Evolutionary conservation across 2,797 vertebrate species (phyloP).

Genomic region (Danio choprae): DNA sequence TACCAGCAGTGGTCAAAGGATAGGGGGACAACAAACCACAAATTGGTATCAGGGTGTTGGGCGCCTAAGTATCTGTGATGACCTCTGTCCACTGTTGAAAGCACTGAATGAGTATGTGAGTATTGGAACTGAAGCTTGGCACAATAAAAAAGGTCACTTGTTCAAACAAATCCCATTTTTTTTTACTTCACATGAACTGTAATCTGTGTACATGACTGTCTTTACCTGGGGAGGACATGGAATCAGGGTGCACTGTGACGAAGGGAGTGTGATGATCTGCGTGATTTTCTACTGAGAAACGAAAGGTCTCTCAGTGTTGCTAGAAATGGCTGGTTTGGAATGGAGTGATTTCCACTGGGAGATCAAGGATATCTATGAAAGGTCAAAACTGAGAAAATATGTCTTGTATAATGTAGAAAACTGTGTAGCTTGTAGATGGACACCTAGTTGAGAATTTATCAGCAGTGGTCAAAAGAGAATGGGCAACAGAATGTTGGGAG

Average conservation of each 20-base stretch:
- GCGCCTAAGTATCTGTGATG: no score
- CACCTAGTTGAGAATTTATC: not conserved
- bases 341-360: slow-evolving; percentile 8
- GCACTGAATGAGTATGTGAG: no score
- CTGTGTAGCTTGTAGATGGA: not conserved
- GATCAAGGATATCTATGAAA: slow-evolving; percentile 21
- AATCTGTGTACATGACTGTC: no score
- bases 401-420: not conserved
- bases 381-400: slow-evolving; percentile 33
- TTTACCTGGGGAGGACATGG: no score
- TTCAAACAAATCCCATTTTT: no score
- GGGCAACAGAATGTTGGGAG: not conserved
- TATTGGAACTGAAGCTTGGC: no score
- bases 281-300: no score
- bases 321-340: slow-evolving; percentile 2
- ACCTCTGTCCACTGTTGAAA: no score
- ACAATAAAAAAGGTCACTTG: no score
- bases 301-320: not conserved
- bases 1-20: not conserved
- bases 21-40: not conserved
- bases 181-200: no score
- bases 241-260: no score
- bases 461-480: not conserved
- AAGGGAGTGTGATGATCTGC: no score
- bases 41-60: not conserved